Base-by-base conservation (phyloP, 2,113 vertebrate species). In the Plestiodon gilberti region DNA sequence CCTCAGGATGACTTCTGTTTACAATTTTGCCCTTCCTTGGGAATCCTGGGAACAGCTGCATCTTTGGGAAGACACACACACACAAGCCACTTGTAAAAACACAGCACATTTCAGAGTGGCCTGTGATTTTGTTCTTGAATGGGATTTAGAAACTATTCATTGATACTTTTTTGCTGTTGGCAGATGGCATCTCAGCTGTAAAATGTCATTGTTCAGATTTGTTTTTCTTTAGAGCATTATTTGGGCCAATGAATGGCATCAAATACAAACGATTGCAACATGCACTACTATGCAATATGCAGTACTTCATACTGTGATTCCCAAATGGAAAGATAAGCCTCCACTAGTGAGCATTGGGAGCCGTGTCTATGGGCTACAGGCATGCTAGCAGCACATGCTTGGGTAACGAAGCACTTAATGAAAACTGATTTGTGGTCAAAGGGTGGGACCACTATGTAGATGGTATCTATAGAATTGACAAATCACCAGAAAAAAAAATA, bases 301-400 rank as follows among this genome's bases (percentile, higher is more conserved):
- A 92, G 91, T n/a, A 87, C 89, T 91, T 91, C 84, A 13, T 90
- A 85, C 69, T 85, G 78, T 61, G 65, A 91, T 82, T 86, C 52
- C 11, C 7, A 59, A 28, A 59, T 38, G 35, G n/a, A 52, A 3
- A 71, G 33, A 25, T 38, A 15, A 40, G 38, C 2, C 43, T 82
- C 43, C 23, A 70, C 38, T 20, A 5, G 28, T 67, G 38, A n/a
- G 30, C 43, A n/a, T 30, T 22, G 7, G 28, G 28, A 30, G 65
- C 61, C 38, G 23, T 74, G 11, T 3, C 40, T 43, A 8, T 43
- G 18, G 52, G 30, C 28, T 78, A 57, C n/a, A 78, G 23, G 17
- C 30, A n/a, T 78, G 52, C 52, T 78, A 33, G 17, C 43, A 48
- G 71, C 43, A 48, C 5, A 52, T 52, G 30, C 57, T 71, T 71